These are phyloP conservation scores for Allobates femoralis DNA, from an alignment of 2,797 vertebrate species.

Conservation along the genomic window DNA sequence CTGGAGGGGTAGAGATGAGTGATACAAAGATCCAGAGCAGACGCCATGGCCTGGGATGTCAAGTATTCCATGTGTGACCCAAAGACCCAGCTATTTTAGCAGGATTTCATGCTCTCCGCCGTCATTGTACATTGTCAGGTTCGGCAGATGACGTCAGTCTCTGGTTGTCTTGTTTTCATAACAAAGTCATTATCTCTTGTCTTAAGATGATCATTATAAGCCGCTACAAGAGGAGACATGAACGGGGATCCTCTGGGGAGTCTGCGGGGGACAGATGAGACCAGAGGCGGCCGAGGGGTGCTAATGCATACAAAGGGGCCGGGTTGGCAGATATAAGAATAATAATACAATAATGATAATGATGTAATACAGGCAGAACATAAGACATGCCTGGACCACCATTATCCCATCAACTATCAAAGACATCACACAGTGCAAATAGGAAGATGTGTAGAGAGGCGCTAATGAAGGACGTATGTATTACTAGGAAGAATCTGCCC, in stretches of 20 bases:
- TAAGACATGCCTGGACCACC: neutral
- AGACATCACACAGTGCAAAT: neutral
- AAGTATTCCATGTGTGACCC: neutral
- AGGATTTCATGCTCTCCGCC: neutral
- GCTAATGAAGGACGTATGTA: neutral
- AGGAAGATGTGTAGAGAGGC: neutral
- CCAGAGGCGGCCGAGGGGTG: neutral
- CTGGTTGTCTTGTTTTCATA: neutral
- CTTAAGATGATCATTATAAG: neutral
- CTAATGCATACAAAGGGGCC: neutral
- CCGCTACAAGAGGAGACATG: constrained; percentile 14
- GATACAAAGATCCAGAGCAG: no score
- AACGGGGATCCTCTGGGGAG: neutral
- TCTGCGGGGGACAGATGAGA: neutral
- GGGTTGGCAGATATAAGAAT: no score
- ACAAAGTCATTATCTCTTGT: constrained; percentile 17
- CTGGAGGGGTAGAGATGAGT: no score
- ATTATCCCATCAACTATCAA: neutral
- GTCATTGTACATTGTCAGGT: neutral
- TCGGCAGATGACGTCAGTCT: neutral
- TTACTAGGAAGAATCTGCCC: neutral
- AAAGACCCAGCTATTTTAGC: neutral
- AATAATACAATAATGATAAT: no score
- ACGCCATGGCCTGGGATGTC: neutral
- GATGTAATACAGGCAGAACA: no score